Percentiles rank a stretch among this genome's conserved stretches.
Evolutionary conservation across 2,797 vertebrate species (phyloP).

Genomic region (Microctenopoma lineatum): DNA sequence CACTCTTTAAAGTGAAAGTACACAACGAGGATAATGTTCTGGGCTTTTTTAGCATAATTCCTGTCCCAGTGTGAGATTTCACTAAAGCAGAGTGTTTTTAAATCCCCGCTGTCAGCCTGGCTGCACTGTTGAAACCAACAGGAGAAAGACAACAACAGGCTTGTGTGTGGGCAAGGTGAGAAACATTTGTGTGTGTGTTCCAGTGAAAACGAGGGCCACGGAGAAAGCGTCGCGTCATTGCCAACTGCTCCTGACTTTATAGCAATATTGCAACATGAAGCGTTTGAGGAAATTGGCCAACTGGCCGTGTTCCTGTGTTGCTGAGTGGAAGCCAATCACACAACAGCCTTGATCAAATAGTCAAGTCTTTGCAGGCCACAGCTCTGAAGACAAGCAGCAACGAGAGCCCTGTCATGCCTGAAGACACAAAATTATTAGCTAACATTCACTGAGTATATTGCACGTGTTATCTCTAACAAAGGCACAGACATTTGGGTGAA

Average conservation of each 20-base stretch:
- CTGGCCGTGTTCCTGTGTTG: slow-evolving; percentile 63
- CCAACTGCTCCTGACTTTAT: slow-evolving; percentile 60
- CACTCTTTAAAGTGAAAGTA: slow-evolving; percentile 12
- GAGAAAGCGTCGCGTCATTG: slow-evolving; percentile 45
- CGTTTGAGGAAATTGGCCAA: slow-evolving; percentile 73
- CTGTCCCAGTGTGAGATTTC: slow-evolving; percentile 22
- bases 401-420: slow-evolving; percentile 22
- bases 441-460: slow-evolving; percentile 3
- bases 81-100: slow-evolving; percentile 27
- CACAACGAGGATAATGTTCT: not conserved
- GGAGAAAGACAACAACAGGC: slow-evolving; percentile 35
- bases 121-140: slow-evolving; percentile 20
- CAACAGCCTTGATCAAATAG: slow-evolving; percentile 39
- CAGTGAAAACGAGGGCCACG: slow-evolving; percentile 1
- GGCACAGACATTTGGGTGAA: too few relatives aligned
- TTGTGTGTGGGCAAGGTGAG: slow-evolving; percentile 56
- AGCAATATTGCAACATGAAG: slow-evolving; percentile 73
- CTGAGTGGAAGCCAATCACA: slow-evolving; percentile 25
- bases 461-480: not conserved
- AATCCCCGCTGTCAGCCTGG: slow-evolving; percentile 26
- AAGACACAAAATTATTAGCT: slow-evolving; percentile 40
- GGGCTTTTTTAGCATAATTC: slow-evolving; percentile 24
- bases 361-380: slow-evolving; percentile 52
- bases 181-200: slow-evolving; percentile 29
- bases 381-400: slow-evolving; percentile 39